A percentile compares a stretch with the other conserved stretches of the same genome.
Evolutionary conservation across 1,140 invertebrate genomes (phyloP).

Genomic region (Epicauta chinensis): DNA sequence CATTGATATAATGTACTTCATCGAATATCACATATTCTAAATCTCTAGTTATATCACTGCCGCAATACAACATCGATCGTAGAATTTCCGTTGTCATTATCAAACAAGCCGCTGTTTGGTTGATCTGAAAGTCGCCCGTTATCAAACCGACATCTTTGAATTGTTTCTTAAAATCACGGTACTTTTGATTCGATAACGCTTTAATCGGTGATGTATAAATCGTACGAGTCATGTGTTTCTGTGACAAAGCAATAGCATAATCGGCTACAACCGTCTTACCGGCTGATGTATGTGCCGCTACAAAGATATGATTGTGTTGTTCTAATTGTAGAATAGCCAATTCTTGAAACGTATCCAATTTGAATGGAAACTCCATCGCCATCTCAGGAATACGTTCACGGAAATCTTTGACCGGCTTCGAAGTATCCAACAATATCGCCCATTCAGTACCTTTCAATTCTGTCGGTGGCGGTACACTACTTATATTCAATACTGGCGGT

Average conservation of each 20-base stretch:
- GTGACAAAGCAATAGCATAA: constrained; percentile 93
- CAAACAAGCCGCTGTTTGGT: constrained; percentile 86
- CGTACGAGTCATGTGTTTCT: constrained; percentile 87
- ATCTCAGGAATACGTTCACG: constrained; percentile 76
- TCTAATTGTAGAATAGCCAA: constrained; percentile 91
- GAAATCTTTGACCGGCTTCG: constrained; percentile 74
- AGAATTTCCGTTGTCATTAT: constrained; percentile 99
- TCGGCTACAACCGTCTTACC: constrained; percentile 99
- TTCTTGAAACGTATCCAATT: constrained; percentile 96
- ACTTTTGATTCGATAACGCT: constrained; percentile 99
- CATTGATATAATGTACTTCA: constrained; percentile 99
- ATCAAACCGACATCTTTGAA: constrained; percentile 93
- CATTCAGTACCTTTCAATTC: constrained; percentile 56
- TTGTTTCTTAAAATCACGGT: constrained; percentile 89
- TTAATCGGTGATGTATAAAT: constrained; percentile 99
- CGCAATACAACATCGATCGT: constrained; percentile 94
- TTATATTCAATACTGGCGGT: constrained; percentile 26
- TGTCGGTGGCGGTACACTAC: constrained; percentile 12
- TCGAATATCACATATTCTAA: constrained; percentile 99
- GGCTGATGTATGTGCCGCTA: constrained; percentile 97
- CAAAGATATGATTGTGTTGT: constrained; percentile 92
- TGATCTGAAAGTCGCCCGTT: constrained; percentile 95
- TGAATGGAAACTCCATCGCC: constrained; percentile 85
- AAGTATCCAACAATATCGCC: constrained; percentile 81
- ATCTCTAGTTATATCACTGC: constrained; percentile 90